Evolutionary conservation across 2,113 vertebrate species (phyloP).

Genomic region (Apus apus): DNA sequence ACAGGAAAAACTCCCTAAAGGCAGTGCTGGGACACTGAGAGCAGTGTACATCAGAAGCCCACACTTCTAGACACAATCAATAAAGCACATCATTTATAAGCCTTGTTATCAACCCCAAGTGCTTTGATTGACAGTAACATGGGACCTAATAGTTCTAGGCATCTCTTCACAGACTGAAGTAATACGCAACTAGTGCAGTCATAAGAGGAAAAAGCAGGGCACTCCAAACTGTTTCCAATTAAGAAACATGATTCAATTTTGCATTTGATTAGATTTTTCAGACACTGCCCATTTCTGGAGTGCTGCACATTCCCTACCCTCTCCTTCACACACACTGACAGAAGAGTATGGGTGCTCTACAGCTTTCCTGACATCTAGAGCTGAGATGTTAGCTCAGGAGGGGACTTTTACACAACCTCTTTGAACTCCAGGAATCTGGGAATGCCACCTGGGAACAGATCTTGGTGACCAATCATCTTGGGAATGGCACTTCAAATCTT

Average conservation of each 20-base stretch:
- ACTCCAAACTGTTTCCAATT: background rate
- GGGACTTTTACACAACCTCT: background rate
- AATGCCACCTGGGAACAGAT: background rate
- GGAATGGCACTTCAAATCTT: background rate
- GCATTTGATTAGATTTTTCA: background rate
- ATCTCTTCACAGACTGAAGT: background rate
- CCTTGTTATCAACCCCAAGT: background rate
- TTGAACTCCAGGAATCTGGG: background rate
- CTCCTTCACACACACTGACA: background rate
- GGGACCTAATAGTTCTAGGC: background rate
- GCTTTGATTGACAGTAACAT: background rate
- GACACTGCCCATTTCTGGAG: background rate
- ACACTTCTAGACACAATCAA: background rate
- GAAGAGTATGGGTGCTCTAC: background rate
- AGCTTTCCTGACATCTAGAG: background rate
- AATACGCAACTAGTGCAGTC: background rate
- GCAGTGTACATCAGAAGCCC: background rate
- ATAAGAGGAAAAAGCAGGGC: background rate
- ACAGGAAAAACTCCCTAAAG: background rate
- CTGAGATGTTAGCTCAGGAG: background rate
- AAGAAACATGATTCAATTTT: background rate
- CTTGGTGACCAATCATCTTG: background rate
- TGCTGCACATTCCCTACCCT: background rate
- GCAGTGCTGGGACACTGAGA: background rate
- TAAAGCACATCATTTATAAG: background rate